Percentiles rank a stretch among this genome's conserved stretches.
These are phyloP conservation scores for Emberiza fucata DNA, from an alignment of 2,113 vertebrate genomes.

Conservation along the genomic window DNA sequence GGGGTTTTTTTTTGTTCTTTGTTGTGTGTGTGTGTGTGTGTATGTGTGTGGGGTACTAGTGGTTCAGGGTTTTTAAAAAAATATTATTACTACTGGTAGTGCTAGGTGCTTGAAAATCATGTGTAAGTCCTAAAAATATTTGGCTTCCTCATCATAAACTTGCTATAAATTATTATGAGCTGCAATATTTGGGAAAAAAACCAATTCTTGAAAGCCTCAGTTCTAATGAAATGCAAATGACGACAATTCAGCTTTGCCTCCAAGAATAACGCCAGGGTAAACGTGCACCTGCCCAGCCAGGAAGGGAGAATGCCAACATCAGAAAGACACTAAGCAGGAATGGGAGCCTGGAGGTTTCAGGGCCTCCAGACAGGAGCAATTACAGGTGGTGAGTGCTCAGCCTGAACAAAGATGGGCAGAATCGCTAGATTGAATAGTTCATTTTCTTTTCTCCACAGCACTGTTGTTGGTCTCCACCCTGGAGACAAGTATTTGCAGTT, in stretches of 20 bases:
- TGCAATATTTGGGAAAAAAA: neutral
- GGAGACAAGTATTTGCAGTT: neutral
- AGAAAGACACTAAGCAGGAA: neutral
- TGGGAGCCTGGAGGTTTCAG: neutral
- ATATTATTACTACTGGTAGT: neutral
- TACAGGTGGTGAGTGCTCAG: fast-evolving
- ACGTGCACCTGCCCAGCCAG: fast-evolving
- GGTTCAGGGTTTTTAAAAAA: fast-evolving
- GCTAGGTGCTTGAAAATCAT: neutral
- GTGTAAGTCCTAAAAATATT: neutral
- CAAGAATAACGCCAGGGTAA: neutral
- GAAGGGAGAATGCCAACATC: fast-evolving
- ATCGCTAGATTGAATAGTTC: fast-evolving
- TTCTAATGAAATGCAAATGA: neutral
- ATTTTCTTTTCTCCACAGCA: neutral
- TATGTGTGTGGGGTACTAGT: no score
- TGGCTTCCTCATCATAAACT: neutral
- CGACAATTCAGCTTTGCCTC: neutral
- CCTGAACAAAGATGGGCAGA: neutral
- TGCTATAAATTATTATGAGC: neutral
- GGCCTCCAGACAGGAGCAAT: neutral
- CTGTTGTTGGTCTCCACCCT: neutral
- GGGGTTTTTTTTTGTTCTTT: no score
- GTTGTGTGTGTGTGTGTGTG: no score
- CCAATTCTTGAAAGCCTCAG: neutral